Evolutionary conservation across 2,888 invertebrate species (phyloP).

Genomic region (Sepiola atlantica): DNA sequence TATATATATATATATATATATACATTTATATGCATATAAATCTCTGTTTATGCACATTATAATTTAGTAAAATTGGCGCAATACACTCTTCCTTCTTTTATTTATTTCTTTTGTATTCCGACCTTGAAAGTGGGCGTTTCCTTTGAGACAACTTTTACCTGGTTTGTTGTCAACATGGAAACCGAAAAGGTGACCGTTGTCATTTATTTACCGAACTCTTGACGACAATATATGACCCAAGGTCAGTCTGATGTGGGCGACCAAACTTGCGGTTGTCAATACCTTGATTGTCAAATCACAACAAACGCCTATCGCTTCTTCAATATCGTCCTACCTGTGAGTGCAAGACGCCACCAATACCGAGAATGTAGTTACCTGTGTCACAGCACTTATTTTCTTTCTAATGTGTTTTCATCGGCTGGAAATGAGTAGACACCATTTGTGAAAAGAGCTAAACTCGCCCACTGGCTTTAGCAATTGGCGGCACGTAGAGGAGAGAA

Average conservation of each 20-base stretch:
- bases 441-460: neutral
- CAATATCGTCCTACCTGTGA: no score
- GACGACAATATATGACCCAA: no score
- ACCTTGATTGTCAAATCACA: no score
- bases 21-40: no score
- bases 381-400: neutral
- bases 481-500: neutral
- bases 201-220: neutral
- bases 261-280: no score
- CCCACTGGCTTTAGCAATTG: neutral
- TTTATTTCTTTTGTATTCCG: no score
- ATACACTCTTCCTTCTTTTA: neutral
- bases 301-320: no score
- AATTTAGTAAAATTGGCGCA: neutral
- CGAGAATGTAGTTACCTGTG: neutral
- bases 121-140: neutral
- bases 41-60: no score
- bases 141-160: neutral
- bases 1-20: no score
- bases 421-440: neutral
- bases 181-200: no score
- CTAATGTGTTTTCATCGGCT: neutral
- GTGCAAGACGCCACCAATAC: no score
- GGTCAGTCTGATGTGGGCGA: no score
- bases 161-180: neutral